These are phyloP conservation scores for Okapia johnstoni DNA, from an alignment of 2,113 vertebrate genomes.

Conservation along the genomic window DNA sequence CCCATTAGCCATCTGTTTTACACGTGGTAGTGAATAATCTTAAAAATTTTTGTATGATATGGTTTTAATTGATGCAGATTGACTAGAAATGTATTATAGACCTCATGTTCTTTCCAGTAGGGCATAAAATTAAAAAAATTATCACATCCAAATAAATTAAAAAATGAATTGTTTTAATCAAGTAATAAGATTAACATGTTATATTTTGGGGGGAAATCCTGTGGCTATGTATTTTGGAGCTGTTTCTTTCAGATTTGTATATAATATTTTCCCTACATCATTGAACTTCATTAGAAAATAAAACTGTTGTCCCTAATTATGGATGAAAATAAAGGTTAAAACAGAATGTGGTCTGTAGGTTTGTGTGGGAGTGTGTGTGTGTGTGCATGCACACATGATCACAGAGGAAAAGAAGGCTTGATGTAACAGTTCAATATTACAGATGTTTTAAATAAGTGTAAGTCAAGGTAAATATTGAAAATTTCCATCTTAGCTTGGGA, in stretches of 20 bases:
- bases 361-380: neutral
- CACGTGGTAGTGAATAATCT: neutral
- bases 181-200: neutral
- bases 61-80: neutral
- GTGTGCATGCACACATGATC: neutral
- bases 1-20: neutral
- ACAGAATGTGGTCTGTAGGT: neutral
- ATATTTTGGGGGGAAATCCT: neutral
- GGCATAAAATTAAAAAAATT: neutral
- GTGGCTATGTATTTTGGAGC: neutral
- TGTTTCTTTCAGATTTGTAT: neutral
- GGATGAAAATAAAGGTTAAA: neutral
- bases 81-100: neutral
- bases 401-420: neutral
- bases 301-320: neutral
- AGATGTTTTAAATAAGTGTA: neutral
- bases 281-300: neutral
- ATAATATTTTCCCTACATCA: neutral
- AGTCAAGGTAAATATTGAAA: conserved; percentile 1
- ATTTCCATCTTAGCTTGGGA: neutral
- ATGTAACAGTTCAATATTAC: neutral
- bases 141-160: neutral
- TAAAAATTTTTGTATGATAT: neutral
- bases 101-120: neutral
- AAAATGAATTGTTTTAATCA: neutral